Evolutionary conservation across 1,140 invertebrate species (phyloP).

Genomic region (Drosophila grimshawi): DNA sequence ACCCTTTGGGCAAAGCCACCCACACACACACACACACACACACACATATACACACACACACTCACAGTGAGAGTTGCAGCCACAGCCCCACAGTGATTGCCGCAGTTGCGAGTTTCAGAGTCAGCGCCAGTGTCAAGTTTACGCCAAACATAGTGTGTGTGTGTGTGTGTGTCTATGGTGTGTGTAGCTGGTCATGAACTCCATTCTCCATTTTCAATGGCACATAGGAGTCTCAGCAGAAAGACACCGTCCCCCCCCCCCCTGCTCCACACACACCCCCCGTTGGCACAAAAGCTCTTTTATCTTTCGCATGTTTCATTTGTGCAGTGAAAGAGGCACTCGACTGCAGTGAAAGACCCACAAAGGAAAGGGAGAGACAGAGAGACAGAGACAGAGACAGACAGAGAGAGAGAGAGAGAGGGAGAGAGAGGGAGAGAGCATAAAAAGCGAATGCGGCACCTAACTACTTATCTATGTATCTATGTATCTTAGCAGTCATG

Average conservation of each 20-base stretch:
- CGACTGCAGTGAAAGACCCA: slow-evolving; percentile 5
- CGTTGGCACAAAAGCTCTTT: slow-evolving; percentile 70
- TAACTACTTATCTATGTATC: slow-evolving; percentile 23
- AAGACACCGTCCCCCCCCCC: neutral
- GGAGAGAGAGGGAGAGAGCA: neutral
- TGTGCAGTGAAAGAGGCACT: slow-evolving; percentile 58
- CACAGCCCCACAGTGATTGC: slow-evolving; percentile 14
- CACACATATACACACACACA: neutral
- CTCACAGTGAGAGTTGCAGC: neutral
- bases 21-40: slow-evolving; percentile 39
- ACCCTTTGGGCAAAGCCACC: slow-evolving; percentile 38
- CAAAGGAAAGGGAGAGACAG: neutral
- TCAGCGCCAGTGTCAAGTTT: slow-evolving; percentile 80
- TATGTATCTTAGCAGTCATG: slow-evolving; percentile 18
- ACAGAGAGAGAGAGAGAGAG: neutral
- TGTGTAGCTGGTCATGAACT: slow-evolving; percentile 69
- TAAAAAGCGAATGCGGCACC: slow-evolving; percentile 56
- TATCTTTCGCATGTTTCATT: slow-evolving; percentile 72
- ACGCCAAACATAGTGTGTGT: slow-evolving; percentile 44
- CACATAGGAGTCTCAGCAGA: slow-evolving; percentile 53
- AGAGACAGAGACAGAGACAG: neutral
- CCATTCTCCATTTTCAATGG: slow-evolving; percentile 83
- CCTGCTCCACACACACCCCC: neutral
- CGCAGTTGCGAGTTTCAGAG: slow-evolving; percentile 7
- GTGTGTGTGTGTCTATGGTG: too few species aligned